Percentiles rank a stretch among this genome's conserved stretches.
Evolutionary conservation across 2,797 vertebrate species (phyloP).

Genomic region (Loriculus beryllinus): DNA sequence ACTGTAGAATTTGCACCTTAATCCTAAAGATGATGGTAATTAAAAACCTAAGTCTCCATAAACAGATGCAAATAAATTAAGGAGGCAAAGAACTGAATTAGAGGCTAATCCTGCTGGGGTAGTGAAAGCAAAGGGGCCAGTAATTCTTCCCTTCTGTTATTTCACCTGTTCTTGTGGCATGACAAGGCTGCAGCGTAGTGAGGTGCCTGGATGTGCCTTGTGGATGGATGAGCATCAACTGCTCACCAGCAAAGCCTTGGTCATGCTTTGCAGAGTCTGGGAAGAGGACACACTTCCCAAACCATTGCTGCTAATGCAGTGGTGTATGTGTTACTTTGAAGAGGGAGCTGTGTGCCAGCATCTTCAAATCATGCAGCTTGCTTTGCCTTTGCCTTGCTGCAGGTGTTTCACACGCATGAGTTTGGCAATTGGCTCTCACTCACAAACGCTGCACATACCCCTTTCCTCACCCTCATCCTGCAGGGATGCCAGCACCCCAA

Average conservation of each 20-base stretch:
- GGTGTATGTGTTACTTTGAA: not conserved
- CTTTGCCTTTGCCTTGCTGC: not conserved
- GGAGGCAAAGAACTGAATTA: slow-evolving; percentile 37
- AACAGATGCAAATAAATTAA: slow-evolving; percentile 50
- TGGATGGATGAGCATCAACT: not conserved
- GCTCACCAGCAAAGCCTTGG: not conserved
- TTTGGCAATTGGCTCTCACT: not conserved
- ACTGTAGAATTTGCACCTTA: slow-evolving; percentile 30
- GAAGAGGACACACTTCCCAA: not conserved
- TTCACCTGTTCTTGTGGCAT: slow-evolving; percentile 20
- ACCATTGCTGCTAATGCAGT: not conserved
- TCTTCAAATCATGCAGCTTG: accelerated
- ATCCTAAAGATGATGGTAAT: slow-evolving; percentile 36
- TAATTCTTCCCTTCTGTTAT: slow-evolving; percentile 36
- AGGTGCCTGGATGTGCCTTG: not conserved
- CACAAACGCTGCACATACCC: accelerated
- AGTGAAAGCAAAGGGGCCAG: slow-evolving; percentile 29
- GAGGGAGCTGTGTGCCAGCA: not conserved
- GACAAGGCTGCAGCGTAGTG: accelerated
- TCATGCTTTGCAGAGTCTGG: accelerated
- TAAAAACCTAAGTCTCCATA: slow-evolving; percentile 52
- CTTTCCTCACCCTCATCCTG: not conserved
- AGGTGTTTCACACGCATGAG: not conserved
- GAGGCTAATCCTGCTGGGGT: slow-evolving; percentile 6
- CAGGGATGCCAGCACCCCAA: not conserved